Evolutionary conservation across 2,797 vertebrate species (phyloP).

Genomic region (Centroberyx gerrardi): DNA sequence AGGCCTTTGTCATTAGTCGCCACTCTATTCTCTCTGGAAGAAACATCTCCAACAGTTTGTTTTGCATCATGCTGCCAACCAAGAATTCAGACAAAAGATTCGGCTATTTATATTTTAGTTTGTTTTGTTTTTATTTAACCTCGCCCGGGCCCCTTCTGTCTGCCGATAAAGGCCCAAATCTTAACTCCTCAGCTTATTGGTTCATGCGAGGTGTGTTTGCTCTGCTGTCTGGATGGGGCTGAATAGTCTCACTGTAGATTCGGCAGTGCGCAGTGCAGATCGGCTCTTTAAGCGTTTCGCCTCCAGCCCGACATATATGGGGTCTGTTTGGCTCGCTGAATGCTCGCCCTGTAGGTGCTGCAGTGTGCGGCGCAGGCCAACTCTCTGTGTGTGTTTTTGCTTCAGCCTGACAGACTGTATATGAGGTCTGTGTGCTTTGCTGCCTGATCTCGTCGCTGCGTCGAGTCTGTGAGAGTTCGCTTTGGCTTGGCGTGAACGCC

Average conservation of each 20-base stretch:
- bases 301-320: conserved; percentile 31
- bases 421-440: conserved; percentile 48
- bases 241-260: conserved; percentile 2
- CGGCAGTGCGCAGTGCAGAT: conserved; percentile 10
- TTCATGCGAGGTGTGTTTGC: conserved; percentile 6
- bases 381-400: conserved; percentile 21
- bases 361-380: neutral
- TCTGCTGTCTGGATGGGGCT: conserved; percentile 14
- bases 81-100: conserved; percentile 13
- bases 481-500: conserved; percentile 21
- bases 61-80: conserved; percentile 30
- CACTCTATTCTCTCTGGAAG: conserved; percentile 29
- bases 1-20: conserved; percentile 17
- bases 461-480: conserved; percentile 34
- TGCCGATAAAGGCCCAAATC: neutral
- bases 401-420: conserved; percentile 4
- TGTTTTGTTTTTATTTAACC: neutral
- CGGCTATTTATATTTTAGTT: conserved; percentile 2
- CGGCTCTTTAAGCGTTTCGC: conserved; percentile 4
- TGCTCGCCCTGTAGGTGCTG: conserved; percentile 42
- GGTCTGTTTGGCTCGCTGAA: conserved; percentile 43
- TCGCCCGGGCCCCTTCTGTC: neutral
- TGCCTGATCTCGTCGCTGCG: conserved; percentile 15
- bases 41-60: conserved; percentile 11
- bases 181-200: neutral